Evolutionary conservation across 1,140 invertebrate genomes (phyloP), one percentile per base, ranked within the genome.

Genomic region (Leptinotarsa undecemlineata): DNA sequence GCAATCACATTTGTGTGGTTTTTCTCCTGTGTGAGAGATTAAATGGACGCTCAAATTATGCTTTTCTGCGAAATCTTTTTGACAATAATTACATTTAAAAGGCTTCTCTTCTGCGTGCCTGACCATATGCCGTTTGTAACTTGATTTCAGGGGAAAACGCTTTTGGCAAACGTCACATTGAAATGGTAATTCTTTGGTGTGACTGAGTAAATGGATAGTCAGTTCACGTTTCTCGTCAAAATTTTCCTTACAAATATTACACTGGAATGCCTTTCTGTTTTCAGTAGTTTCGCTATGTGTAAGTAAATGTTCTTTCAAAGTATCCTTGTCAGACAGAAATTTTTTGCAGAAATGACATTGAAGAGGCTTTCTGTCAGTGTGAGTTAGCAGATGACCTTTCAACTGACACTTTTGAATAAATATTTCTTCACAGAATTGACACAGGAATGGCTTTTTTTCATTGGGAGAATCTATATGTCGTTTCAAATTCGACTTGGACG

Each of bases 281-380:
- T 90, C 0, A 92, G 93, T 78, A 94, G 93, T n/a, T 91, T 92
- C 77, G 92, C 85, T 74, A 92, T 88, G 74, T 83, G 82, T 6
- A 76, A 77, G 17, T 71, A 81, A 48, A 82, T 78, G 19, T 78
- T 82, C 17, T 77, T 82, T 76, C 73, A 19, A 76, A 8, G 23
- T 76, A 73, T 42, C 75, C 66, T 67, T 68, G 60, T n/a, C 69
- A 69, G 63, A 57, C 71, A 51, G 73, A 76, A 21, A 73, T 63
- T 47, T 76, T 76, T 26, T 42, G 19, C 66, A 68, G 6, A 17
- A 26, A 19, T 68, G 23, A 17, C 66, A 68, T 42, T 68, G 19
- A 13, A 21, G 42, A 8, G 6, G n/a, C 17, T 20, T 68, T 20
- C 4, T n/a, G 1, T 19, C 23, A 68, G 23, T 23, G 6, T 68